A percentile compares a stretch with the other conserved stretches of the same genome.
Conservation (phyloP, 2,888 invertebrate species). For the Chalcosyrphus nemorum region DNA sequence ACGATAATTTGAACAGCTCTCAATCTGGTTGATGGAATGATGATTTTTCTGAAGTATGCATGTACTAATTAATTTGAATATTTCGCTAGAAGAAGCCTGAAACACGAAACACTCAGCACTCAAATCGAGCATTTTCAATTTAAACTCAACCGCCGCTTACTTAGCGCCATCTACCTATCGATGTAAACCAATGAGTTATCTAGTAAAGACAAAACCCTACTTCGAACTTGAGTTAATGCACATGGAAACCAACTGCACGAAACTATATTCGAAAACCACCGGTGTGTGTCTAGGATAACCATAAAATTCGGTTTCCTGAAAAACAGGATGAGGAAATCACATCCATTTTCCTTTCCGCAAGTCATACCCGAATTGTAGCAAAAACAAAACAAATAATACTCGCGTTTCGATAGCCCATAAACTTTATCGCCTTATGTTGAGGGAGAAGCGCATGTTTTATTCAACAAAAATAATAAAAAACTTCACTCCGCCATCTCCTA, state of each 20-base stretch:
- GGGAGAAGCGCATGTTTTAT: conserved; percentile 25
- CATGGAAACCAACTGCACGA: neutral
- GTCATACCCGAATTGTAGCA: neutral
- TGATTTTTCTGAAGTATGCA: no score
- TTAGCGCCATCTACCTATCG: neutral
- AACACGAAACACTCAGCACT: neutral
- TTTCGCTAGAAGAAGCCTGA: no score
- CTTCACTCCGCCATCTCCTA: neutral
- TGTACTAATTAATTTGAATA: no score
- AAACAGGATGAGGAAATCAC: neutral
- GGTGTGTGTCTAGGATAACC: neutral
- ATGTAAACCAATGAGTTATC: neutral
- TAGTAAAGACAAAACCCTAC: neutral
- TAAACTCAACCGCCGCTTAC: neutral
- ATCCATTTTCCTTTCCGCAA: neutral
- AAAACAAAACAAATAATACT: neutral
- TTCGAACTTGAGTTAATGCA: neutral
- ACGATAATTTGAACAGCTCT: no score
- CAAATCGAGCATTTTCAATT: neutral
- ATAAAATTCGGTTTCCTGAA: neutral
- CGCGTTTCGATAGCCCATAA: neutral
- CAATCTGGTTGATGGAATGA: no score
- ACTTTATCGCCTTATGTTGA: neutral
- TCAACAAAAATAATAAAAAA: conserved; percentile 10
- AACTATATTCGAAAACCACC: neutral